phyloP scores from a whole-genome alignment of 2,888 invertebrate genomes.

The Xestia ashworthii region DNA sequence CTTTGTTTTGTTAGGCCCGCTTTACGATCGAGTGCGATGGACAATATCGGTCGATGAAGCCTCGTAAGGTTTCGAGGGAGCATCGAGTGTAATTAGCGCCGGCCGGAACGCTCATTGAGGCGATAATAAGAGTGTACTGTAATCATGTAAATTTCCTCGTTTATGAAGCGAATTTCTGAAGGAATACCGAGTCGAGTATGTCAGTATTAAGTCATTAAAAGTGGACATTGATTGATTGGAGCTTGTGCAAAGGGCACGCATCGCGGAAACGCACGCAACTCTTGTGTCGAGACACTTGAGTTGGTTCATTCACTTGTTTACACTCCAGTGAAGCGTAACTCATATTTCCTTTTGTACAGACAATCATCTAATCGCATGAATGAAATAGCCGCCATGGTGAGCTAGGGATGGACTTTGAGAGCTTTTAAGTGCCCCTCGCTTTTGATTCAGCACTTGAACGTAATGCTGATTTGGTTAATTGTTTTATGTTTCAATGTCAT shows the following conservation, averaged over 20 bases:
- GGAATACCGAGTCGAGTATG: conserved; percentile 77
- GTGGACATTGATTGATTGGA: conserved; percentile 87
- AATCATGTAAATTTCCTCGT: conserved; percentile 81
- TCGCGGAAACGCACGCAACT: conserved; percentile 83
- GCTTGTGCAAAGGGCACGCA: conserved; percentile 83
- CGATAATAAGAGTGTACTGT: conserved; percentile 78
- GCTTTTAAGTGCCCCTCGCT: conserved; percentile 40
- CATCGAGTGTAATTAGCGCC: conserved; percentile 79
- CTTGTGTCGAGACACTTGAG: conserved; percentile 73
- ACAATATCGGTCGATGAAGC: conserved; percentile 84
- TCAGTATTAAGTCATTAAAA: conserved; percentile 89
- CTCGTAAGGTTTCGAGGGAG: conserved; percentile 82
- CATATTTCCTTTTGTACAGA: conserved; percentile 54
- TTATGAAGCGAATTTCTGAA: conserved; percentile 79
- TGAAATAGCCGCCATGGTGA: conserved; percentile 33
- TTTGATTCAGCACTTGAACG: conserved; percentile 30
- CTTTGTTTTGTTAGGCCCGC: conserved; percentile 84
- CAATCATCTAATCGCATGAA: conserved; percentile 51
- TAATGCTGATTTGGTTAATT: conserved; percentile 46
- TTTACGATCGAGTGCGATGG: conserved; percentile 83
- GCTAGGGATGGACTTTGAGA: conserved; percentile 46
- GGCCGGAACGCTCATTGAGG: conserved; percentile 76
- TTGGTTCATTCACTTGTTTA: conserved; percentile 68
- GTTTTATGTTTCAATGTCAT: conserved; percentile 38
- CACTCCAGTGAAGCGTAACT: conserved; percentile 49